Evolutionary conservation across 2,113 vertebrate species (phyloP).

Genomic region (Pithys albifrons): DNA sequence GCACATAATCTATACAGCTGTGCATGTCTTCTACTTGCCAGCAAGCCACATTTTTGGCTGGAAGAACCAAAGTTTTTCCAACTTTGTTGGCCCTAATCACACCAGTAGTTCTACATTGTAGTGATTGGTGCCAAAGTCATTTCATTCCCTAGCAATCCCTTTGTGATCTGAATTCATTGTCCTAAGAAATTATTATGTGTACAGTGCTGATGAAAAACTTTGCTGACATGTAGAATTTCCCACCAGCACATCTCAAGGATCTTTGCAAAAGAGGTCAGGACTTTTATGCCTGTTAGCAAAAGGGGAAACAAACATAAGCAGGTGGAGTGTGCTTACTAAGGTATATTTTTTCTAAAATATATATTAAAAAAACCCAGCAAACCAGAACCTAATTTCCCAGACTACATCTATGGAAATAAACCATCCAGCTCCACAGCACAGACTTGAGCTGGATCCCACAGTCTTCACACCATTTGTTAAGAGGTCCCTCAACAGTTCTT

Average conservation of each 20-base stretch:
- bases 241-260: not conserved
- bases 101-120: not conserved
- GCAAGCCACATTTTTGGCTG: constrained; percentile 5
- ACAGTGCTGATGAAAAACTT: not conserved
- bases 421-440: not conserved
- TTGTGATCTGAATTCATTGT: not conserved
- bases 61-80: not conserved
- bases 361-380: no score
- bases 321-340: not conserved
- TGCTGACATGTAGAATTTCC: not conserved
- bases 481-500: not conserved
- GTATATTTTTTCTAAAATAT: not conserved
- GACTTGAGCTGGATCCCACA: not conserved
- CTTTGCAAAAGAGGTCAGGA: not conserved
- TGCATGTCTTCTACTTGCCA: constrained; percentile 8
- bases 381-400: not conserved
- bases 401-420: not conserved
- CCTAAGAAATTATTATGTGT: not conserved
- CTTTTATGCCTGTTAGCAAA: not conserved
- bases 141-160: not conserved
- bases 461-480: not conserved
- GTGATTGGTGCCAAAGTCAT: not conserved
- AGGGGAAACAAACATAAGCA: not conserved
- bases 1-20: constrained; percentile 13
- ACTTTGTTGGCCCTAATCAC: not conserved